phyloP scores from a whole-genome alignment of 2,113 vertebrate species.

The Dissostichus mawsoni region DNA sequence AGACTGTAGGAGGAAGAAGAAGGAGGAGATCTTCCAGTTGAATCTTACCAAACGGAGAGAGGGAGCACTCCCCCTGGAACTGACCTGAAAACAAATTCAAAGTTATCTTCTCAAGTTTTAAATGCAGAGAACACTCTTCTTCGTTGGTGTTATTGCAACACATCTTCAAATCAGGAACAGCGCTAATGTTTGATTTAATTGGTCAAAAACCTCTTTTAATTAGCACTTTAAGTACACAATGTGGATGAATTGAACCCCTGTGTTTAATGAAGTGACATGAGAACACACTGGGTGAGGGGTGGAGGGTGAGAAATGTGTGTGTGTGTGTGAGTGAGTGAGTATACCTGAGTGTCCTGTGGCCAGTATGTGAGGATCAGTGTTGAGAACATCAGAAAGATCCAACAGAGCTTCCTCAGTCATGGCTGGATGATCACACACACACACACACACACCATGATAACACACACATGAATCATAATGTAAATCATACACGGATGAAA shows the following conservation, averaged over 20 bases:
- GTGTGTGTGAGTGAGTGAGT: background rate
- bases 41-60: constrained; percentile 96
- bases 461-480: background rate
- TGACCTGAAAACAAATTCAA: constrained; percentile 96
- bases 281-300: background rate
- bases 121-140: background rate
- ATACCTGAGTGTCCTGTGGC: constrained; percentile 77
- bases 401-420: constrained; percentile 88
- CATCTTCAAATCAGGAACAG: too few relatives aligned
- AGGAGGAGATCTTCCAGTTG: background rate
- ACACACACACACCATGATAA: too few relatives aligned
- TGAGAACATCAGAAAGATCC: constrained; percentile 93
- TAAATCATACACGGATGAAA: constrained; percentile 43
- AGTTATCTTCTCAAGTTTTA: constrained; percentile 76
- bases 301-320: background rate
- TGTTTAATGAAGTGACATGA: background rate
- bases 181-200: too few relatives aligned
- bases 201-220: too few relatives aligned
- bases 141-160: constrained; percentile 2
- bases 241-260: too few relatives aligned
- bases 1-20: background rate
- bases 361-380: constrained; percentile 94
- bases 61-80: constrained; percentile 94
- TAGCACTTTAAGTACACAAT: too few relatives aligned
- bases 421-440: constrained; percentile 78